Conservation (phyloP, 2,113 vertebrate genomes). For the Tautogolabrus adspersus region DNA sequence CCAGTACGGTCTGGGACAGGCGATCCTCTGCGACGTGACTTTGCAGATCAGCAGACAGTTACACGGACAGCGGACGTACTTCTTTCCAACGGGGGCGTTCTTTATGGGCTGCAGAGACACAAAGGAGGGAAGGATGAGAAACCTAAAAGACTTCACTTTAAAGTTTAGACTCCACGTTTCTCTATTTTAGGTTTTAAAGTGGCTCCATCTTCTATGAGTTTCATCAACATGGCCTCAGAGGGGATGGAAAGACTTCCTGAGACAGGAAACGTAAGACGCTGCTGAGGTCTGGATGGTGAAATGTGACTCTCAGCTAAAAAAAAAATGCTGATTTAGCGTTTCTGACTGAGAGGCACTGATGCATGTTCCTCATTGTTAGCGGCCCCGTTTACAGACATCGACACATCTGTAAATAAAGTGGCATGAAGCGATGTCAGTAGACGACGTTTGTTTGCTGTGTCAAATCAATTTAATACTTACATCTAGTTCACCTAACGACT, state of each 20-base stretch:
- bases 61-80: slow-evolving; percentile 91
- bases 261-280: not conserved
- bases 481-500: too few relatives aligned
- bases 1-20: slow-evolving; percentile 90
- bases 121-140: not conserved
- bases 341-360: too few relatives aligned
- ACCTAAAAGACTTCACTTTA: not conserved
- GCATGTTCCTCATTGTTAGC: too few relatives aligned
- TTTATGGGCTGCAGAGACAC: slow-evolving; percentile 85
- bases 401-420: too few relatives aligned
- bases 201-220: too few relatives aligned
- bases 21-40: slow-evolving; percentile 89
- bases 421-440: too few relatives aligned
- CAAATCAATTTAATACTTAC: too few relatives aligned
- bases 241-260: not conserved
- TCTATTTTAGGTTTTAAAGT: not conserved
- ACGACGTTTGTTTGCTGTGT: too few relatives aligned
- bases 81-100: slow-evolving; percentile 90
- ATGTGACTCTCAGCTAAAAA: not conserved
- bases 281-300: not conserved
- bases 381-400: too few relatives aligned
- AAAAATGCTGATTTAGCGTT: too few relatives aligned
- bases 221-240: not conserved
- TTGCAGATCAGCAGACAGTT: slow-evolving; percentile 93
- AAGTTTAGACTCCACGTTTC: too few relatives aligned